Percentiles rank a stretch among this genome's conserved stretches.
These are phyloP conservation scores for Leucoraja erinaceus DNA, from an alignment of 2,113 vertebrate genomes.

Conservation along the genomic window DNA sequence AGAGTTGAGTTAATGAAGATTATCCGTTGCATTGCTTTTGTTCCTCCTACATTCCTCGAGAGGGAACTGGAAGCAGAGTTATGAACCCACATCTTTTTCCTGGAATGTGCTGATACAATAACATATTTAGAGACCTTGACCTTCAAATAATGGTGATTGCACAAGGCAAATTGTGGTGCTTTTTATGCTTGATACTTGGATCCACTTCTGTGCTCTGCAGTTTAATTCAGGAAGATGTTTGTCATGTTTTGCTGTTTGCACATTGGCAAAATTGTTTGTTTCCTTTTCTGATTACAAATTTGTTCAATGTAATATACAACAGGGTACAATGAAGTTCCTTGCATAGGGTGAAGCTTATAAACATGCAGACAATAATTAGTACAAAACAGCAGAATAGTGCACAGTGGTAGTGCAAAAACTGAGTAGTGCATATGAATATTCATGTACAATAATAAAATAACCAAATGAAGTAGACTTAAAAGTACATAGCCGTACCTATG, in stretches of 20 bases:
- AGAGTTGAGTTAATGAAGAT: background rate
- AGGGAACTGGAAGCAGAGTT: background rate
- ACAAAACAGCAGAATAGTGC: too few relatives aligned
- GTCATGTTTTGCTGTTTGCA: background rate
- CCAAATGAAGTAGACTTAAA: too few relatives aligned
- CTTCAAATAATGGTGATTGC: background rate
- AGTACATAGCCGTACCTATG: too few relatives aligned
- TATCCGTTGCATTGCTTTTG: background rate
- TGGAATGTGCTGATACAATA: background rate
- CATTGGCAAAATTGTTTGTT: background rate
- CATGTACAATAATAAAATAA: too few relatives aligned
- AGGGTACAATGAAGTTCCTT: too few relatives aligned
- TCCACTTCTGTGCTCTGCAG: background rate
- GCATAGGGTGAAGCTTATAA: too few relatives aligned
- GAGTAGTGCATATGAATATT: too few relatives aligned
- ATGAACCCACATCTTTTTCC: background rate
- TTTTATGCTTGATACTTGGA: background rate
- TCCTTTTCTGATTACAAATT: background rate
- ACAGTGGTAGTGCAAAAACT: too few relatives aligned
- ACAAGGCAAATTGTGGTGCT: background rate
- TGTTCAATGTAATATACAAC: too few relatives aligned
- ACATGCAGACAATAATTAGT: too few relatives aligned
- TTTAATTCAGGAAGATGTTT: background rate
- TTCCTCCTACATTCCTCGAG: background rate
- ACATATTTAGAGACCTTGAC: background rate